These are phyloP conservation scores for Erynnis tages DNA, from an alignment of 2,888 invertebrate species.

Conservation along the genomic window DNA sequence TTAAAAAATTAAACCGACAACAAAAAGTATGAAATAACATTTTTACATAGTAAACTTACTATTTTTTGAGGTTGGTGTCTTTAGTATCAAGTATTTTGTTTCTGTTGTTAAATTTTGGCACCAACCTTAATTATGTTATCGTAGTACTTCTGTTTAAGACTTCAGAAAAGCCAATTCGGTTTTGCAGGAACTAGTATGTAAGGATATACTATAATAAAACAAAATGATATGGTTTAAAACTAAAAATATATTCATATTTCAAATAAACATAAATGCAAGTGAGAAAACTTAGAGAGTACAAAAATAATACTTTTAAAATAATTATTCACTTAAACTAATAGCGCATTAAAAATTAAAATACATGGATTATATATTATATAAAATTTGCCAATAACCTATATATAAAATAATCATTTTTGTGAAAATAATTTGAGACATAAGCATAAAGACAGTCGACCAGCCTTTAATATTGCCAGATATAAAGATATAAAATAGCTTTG, in stretches of 20 bases:
- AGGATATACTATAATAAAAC: background rate
- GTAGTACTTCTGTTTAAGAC: too few species aligned
- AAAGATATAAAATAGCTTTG: background rate
- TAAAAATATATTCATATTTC: background rate
- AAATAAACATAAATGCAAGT: conserved; percentile 16
- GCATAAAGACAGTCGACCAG: conserved; percentile 17
- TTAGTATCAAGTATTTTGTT: too few species aligned
- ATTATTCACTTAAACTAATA: conserved; percentile 1
- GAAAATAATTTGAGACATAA: conserved; percentile 11
- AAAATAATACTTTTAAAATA: conserved; percentile 19
- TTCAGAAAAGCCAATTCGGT: too few species aligned
- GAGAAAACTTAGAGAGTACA: conserved; percentile 3
- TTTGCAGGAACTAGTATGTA: too few species aligned
- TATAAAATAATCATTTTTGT: background rate
- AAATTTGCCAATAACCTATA: background rate
- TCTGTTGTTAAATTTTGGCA: too few species aligned
- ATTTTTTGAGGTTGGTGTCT: too few species aligned
- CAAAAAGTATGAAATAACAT: too few species aligned
- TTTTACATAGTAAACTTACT: too few species aligned
- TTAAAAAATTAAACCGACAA: too few species aligned
- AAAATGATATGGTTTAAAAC: background rate
- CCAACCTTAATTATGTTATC: too few species aligned
- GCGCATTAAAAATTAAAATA: background rate
- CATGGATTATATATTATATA: background rate
- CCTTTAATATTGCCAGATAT: conserved; percentile 3